These are phyloP conservation scores for Agriopis leucophaearia DNA, from an alignment of 2,888 invertebrate genomes.

Conservation along the genomic window DNA sequence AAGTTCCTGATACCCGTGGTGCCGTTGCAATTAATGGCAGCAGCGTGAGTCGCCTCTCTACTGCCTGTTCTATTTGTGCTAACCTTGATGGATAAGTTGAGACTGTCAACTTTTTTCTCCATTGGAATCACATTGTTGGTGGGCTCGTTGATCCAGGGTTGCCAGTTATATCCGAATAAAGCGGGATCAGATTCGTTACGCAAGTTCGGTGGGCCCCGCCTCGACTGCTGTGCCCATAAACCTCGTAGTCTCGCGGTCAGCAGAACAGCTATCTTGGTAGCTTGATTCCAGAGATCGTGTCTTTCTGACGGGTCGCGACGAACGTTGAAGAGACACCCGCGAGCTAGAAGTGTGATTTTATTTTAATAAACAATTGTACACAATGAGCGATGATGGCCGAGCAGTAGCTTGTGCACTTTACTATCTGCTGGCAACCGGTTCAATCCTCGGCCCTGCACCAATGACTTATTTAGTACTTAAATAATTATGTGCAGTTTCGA, in stretches of 20 bases:
- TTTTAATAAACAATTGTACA: background rate
- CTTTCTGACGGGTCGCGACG: constrained; percentile 93
- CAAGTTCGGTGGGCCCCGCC: constrained; percentile 75
- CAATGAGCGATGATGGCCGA: too few relatives aligned
- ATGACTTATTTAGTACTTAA: too few relatives aligned
- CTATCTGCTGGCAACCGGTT: too few relatives aligned
- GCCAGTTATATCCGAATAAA: constrained; percentile 90
- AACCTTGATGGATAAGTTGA: constrained; percentile 54
- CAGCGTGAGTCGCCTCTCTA: constrained; percentile 56
- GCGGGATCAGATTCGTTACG: constrained; percentile 88
- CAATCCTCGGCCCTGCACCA: too few relatives aligned
- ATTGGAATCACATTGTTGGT: constrained; percentile 36
- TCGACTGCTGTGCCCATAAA: constrained; percentile 81
- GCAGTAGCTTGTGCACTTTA: too few relatives aligned
- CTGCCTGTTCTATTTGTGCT: constrained; percentile 48
- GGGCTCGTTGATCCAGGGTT: constrained; percentile 82
- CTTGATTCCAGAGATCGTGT: constrained; percentile 87
- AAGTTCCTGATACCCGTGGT: constrained; percentile 70
- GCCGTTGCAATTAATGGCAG: constrained; percentile 65
- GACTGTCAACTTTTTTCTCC: constrained; percentile 45
- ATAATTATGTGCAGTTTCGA: too few relatives aligned
- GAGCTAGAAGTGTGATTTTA: constrained; percentile 63
- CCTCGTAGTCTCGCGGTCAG: constrained; percentile 74
- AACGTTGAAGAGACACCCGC: constrained; percentile 92
- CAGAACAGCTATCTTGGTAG: constrained; percentile 79